Evolutionary conservation across 2,797 vertebrate species (phyloP).

Genomic region (Delichon dasypus): DNA sequence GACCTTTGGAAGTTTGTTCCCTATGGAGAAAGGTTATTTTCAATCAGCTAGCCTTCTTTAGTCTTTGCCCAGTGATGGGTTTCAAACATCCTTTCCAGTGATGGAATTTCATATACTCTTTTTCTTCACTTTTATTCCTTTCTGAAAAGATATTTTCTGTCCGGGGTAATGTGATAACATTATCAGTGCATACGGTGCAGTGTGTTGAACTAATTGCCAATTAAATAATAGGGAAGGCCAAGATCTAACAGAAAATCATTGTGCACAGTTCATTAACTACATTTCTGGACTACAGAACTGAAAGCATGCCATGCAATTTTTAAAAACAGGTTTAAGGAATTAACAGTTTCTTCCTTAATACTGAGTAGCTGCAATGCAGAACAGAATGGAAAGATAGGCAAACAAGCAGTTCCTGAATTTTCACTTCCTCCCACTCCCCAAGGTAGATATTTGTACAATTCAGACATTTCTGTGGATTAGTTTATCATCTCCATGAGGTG

Average conservation of each 20-base stretch:
- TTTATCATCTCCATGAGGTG: background rate
- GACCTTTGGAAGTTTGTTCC: constrained; percentile 27
- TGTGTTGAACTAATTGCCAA: constrained; percentile 58
- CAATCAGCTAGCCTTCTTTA: background rate
- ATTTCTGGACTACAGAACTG: background rate
- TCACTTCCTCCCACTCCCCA: background rate
- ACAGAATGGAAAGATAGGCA: background rate
- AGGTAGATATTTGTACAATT: background rate
- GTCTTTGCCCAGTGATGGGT: background rate
- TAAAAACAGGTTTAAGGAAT: background rate
- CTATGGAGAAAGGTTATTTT: background rate
- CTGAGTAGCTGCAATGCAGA: background rate
- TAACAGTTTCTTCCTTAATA: background rate
- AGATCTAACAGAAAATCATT: constrained; percentile 49
- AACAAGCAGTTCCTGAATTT: background rate
- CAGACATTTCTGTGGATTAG: background rate
- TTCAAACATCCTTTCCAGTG: constrained; percentile 6
- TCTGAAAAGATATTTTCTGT: constrained; percentile 28
- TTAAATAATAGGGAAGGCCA: constrained; percentile 41
- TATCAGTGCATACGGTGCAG: background rate
- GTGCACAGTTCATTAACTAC: constrained; percentile 42
- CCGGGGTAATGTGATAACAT: constrained; percentile 9
- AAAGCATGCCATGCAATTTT: background rate
- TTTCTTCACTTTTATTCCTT: constrained; percentile 1
- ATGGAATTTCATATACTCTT: constrained; percentile 30